These are phyloP conservation scores for Drosophila macrospina DNA, from an alignment of 2,888 invertebrate genomes.

Conservation along the genomic window DNA sequence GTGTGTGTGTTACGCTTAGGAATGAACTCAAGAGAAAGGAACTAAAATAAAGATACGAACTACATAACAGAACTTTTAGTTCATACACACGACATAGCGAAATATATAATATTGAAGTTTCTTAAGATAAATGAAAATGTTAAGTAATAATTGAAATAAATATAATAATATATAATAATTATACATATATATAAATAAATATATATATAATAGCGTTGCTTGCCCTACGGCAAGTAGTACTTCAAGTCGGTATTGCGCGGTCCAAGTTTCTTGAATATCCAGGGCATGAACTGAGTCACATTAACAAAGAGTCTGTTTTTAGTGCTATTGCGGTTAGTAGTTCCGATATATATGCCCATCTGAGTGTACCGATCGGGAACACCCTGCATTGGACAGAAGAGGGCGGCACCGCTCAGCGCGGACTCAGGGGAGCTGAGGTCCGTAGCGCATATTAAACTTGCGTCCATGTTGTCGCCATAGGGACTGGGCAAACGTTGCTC, in stretches of 20 bases:
- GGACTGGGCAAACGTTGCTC: not conserved
- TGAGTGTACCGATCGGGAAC: conserved; percentile 25
- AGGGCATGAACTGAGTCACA: conserved; percentile 33
- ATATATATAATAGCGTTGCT: too few species aligned
- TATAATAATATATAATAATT: too few species aligned
- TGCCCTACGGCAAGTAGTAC: conserved; percentile 21
- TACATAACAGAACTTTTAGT: too few species aligned
- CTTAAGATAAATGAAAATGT: too few species aligned
- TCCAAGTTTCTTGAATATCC: conserved; percentile 39
- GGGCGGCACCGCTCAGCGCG: conserved; percentile 21
- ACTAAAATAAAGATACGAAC: not conserved
- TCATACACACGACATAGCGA: too few species aligned
- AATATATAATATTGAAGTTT: too few species aligned
- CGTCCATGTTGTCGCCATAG: conserved; percentile 6
- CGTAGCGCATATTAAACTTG: conserved; percentile 19
- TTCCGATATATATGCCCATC: conserved; percentile 26
- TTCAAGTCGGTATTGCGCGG: conserved; percentile 10
- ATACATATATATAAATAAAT: too few species aligned
- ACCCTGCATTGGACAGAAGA: conserved; percentile 32
- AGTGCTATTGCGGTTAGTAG: not conserved
- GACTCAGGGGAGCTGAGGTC: rapidly evolving
- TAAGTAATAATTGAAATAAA: too few species aligned
- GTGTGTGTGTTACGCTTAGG: not conserved
- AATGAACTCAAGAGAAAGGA: not conserved
- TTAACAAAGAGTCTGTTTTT: conserved; percentile 32